A percentile compares a stretch with the other conserved stretches of the same genome.
Evolutionary conservation across 1,140 invertebrate genomes (phyloP).

Genomic region (Brachionus rubens): DNA sequence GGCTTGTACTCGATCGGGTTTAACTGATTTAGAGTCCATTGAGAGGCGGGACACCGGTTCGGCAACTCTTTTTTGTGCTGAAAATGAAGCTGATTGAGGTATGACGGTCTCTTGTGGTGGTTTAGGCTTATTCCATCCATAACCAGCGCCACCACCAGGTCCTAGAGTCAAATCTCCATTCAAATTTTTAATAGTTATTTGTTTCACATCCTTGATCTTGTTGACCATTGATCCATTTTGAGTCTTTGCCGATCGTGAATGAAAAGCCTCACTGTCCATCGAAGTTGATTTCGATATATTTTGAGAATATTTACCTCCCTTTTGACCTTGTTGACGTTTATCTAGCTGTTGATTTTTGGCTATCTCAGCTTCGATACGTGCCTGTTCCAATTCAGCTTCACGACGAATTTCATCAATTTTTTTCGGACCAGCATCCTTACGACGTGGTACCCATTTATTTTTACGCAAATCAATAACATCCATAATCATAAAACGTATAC

Average conservation of each 20-base stretch:
- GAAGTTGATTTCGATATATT: not conserved
- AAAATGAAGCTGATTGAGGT: conserved; percentile 1
- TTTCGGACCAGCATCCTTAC: conserved; percentile 81
- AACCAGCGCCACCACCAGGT: not conserved
- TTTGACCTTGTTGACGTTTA: not conserved
- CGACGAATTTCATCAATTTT: conserved; percentile 87
- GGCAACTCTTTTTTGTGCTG: not conserved
- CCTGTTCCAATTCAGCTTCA: conserved; percentile 71
- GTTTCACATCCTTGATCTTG: conserved; percentile 29
- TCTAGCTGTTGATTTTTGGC: not conserved
- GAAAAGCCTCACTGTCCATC: not conserved
- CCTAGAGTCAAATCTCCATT: not conserved
- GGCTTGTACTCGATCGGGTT: not conserved
- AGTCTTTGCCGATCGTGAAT: not conserved
- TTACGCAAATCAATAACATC: conserved; percentile 83
- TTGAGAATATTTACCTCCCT: not conserved
- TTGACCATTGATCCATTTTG: conserved; percentile 14
- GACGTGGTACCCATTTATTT: conserved; percentile 78
- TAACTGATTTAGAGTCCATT: not conserved
- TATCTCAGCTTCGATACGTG: not conserved
- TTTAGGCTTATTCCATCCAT: not conserved
- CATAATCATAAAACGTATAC: conserved; percentile 88
- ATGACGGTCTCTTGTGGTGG: not conserved
- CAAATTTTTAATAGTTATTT: not conserved
- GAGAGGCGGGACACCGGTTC: not conserved